These are phyloP conservation scores for Planiliza haematocheilus DNA, from an alignment of 2,113 vertebrate genomes.

Conservation along the genomic window DNA sequence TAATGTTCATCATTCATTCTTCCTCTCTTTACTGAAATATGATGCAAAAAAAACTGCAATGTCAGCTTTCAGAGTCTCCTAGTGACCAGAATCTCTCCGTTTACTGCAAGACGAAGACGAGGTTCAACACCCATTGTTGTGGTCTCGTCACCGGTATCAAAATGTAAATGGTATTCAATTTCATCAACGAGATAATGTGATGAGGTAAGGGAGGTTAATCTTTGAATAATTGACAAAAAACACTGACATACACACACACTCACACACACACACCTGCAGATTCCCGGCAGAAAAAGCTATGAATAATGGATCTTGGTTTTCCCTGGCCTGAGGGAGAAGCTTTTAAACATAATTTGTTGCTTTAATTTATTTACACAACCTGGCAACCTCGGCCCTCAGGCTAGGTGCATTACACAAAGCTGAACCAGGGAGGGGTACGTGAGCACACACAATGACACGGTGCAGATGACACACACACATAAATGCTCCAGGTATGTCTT, in stretches of 20 bases:
- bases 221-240: constrained; percentile 66
- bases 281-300: constrained; percentile 68
- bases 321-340: constrained; percentile 72
- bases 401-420: constrained; percentile 49
- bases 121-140: constrained; percentile 19
- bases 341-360: constrained; percentile 82
- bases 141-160: constrained; percentile 33
- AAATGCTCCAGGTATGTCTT: neutral
- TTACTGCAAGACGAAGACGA: neutral
- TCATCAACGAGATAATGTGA: constrained; percentile 59
- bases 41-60: constrained; percentile 1
- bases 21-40: neutral
- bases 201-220: constrained; percentile 50
- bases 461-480: constrained; percentile 4
- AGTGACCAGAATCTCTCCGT: neutral
- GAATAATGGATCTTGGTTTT: constrained; percentile 78
- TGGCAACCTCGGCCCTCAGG: constrained; percentile 69
- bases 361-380: constrained; percentile 82
- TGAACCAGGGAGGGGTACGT: constrained; percentile 8
- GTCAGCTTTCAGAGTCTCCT: constrained; percentile 3
- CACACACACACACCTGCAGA: constrained; percentile 61
- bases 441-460: neutral
- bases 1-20: neutral
- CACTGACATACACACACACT: constrained; percentile 9
- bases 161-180: constrained; percentile 60